Evolutionary conservation across 2,888 invertebrate genomes (phyloP).

Genomic region (Agriopis marginaria): DNA sequence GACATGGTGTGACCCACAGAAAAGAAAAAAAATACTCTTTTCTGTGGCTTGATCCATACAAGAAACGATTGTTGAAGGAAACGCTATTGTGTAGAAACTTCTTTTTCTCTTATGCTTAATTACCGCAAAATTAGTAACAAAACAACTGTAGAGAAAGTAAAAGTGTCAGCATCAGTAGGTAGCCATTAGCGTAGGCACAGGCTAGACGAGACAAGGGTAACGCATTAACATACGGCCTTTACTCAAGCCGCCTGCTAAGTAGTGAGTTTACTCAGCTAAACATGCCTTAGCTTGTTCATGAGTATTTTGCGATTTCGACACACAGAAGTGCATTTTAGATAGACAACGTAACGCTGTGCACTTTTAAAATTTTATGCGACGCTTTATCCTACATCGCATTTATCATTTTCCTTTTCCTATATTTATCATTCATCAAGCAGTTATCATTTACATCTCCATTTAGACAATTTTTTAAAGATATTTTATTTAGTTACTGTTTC

Average conservation of each 20-base stretch:
- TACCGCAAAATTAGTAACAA: constrained; percentile 1
- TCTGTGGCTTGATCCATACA: neutral
- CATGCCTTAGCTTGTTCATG: constrained; percentile 8
- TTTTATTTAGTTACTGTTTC: no score
- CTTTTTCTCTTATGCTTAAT: neutral
- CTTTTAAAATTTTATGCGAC: no score
- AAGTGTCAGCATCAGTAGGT: constrained; percentile 54
- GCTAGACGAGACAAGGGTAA: constrained; percentile 58
- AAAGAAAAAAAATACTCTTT: no score
- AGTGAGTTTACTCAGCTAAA: constrained; percentile 43
- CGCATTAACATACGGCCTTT: constrained; percentile 78
- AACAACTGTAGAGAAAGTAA: constrained; percentile 60
- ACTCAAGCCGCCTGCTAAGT: constrained; percentile 46
- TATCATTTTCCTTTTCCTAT: no score
- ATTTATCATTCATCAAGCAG: no score
- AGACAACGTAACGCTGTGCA: neutral
- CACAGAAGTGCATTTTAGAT: constrained; percentile 10
- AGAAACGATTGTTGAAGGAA: neutral
- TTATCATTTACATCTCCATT: no score
- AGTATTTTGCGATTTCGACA: constrained; percentile 17
- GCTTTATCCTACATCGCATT: no score
- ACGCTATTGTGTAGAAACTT: neutral
- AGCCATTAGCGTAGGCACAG: constrained; percentile 60
- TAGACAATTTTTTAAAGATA: no score
- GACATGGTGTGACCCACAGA: neutral